Percentiles rank a stretch among this genome's conserved stretches.
phyloP scores from a whole-genome alignment of 2,113 vertebrate genomes.

The Sciurus niger region DNA sequence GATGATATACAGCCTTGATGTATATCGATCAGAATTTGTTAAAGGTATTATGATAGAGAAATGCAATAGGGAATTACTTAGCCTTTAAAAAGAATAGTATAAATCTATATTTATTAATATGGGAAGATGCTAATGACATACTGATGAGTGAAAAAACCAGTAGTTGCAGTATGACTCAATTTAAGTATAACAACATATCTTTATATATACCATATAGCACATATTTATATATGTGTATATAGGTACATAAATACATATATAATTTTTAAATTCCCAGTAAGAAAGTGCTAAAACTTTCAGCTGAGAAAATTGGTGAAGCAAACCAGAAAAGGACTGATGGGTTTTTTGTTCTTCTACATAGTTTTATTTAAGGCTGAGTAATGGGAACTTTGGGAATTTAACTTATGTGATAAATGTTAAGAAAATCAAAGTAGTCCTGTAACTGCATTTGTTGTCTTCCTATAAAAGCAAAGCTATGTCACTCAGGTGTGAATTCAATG shows the following conservation, averaged over 20 bases:
- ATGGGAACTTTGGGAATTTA: not conserved
- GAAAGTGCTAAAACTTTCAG: not conserved
- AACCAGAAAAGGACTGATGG: not conserved
- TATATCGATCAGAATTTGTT: not conserved
- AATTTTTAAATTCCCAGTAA: not conserved
- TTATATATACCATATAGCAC: not conserved
- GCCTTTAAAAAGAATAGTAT: conserved; percentile 15
- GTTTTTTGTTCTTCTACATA: not conserved
- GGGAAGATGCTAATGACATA: not conserved
- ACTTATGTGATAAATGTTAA: not conserved
- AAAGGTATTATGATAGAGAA: not conserved
- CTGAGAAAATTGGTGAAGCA: conserved; percentile 27
- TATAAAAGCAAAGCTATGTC: not conserved
- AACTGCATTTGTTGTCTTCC: conserved; percentile 19
- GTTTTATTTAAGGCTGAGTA: conserved; percentile 40
- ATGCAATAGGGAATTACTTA: conserved; percentile 12
- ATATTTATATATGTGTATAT: not conserved
- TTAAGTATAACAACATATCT: conserved; percentile 33
- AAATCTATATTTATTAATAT: not conserved
- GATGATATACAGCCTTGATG: not conserved
- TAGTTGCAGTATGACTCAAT: not conserved
- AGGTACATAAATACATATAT: not conserved
- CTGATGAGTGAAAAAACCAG: conserved; percentile 16
- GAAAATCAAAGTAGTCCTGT: not conserved
- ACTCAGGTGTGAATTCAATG: not conserved